These are phyloP conservation scores for Petrocephalus microphthalmus DNA, from an alignment of 2,113 vertebrate genomes.

Conservation along the genomic window DNA sequence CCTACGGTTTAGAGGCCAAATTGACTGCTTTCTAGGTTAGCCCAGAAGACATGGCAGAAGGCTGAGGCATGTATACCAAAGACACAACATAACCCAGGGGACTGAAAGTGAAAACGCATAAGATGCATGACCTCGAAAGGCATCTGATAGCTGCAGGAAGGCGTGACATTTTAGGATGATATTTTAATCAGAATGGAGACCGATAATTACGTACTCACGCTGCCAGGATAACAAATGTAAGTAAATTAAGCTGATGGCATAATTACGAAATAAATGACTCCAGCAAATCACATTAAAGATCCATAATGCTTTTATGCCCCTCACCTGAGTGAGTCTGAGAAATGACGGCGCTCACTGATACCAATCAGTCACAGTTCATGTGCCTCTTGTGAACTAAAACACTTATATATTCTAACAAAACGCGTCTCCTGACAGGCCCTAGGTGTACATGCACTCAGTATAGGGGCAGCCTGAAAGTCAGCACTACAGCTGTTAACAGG, in stretches of 20 bases:
- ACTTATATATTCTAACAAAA: background rate
- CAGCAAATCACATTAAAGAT: background rate
- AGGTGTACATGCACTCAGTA: too few species aligned
- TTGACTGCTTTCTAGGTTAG: background rate
- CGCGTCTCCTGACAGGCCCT: background rate
- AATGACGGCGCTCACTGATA: background rate
- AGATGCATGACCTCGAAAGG: background rate
- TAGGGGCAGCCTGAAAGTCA: background rate
- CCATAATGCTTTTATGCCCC: background rate
- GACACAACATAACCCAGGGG: background rate
- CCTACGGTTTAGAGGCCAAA: background rate
- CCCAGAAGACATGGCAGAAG: background rate
- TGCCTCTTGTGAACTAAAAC: background rate
- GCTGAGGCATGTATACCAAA: background rate
- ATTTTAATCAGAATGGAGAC: background rate
- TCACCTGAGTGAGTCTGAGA: background rate
- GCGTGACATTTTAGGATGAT: background rate
- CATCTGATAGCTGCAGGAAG: background rate
- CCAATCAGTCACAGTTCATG: background rate
- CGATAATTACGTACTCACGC: background rate
- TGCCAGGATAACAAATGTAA: background rate
- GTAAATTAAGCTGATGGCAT: background rate
- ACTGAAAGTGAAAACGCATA: background rate
- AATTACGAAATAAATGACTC: background rate
- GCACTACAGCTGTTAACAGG: background rate